Conservation (phyloP, 2,797 vertebrate genomes). For the Pseudomugil tenellus region DNA sequence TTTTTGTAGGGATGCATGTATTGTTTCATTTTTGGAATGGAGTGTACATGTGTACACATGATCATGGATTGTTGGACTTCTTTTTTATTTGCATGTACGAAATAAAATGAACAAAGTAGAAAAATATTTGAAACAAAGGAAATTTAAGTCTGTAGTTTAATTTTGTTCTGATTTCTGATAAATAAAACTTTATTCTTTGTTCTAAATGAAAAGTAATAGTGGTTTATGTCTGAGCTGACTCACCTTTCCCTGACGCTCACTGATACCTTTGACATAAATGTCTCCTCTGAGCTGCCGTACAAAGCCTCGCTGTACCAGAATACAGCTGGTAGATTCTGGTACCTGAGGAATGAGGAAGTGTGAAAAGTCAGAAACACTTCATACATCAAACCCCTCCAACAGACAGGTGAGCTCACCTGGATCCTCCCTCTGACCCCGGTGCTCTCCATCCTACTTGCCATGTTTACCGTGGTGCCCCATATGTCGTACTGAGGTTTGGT, state of each 20-base stretch:
- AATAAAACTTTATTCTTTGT: no score
- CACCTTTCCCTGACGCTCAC: constrained; percentile 54
- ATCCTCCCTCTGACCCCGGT: constrained; percentile 74
- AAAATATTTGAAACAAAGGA: no score
- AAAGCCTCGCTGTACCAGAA: constrained; percentile 57
- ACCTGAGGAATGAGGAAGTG: constrained; percentile 27
- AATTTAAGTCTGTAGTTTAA: no score
- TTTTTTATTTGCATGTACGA: no score
- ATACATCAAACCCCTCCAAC: background rate
- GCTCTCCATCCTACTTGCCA: constrained; percentile 81
- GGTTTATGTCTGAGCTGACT: no score
- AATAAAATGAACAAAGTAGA: no score
- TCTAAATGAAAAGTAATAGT: no score
- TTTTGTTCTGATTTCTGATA: no score
- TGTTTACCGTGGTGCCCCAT: constrained; percentile 79
- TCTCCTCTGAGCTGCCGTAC: constrained; percentile 59
- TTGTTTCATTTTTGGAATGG: no score
- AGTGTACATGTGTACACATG: no score
- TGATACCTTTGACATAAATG: constrained; percentile 58
- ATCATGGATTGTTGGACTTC: no score
- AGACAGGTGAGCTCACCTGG: constrained; percentile 60
- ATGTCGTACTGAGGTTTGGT: constrained; percentile 83
- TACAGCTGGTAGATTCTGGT: constrained; percentile 57
- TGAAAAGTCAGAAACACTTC: background rate
- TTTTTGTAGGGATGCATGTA: no score